phyloP scores from a whole-genome alignment of 1,140 invertebrate genomes.

The Telenomus remus region DNA sequence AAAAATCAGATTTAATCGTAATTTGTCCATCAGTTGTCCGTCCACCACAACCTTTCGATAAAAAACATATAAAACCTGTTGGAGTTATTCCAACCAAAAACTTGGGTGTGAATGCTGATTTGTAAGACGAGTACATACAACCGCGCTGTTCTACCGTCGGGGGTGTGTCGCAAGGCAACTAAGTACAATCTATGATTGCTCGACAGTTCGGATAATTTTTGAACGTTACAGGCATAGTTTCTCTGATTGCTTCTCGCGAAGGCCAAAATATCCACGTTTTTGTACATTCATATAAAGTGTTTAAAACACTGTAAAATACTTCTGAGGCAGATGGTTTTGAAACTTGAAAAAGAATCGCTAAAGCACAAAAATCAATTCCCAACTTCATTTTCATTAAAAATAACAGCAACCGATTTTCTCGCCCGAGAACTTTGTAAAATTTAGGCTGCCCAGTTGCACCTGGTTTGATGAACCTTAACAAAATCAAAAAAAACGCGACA shows the following conservation, averaged over 20 bases:
- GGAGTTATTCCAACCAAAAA: constrained; percentile 13
- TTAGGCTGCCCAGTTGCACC: neutral
- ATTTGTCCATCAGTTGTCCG: constrained; percentile 4
- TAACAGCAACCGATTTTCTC: constrained; percentile 4
- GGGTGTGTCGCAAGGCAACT: constrained; percentile 12
- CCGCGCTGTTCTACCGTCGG: constrained; percentile 7
- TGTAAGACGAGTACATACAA: constrained; percentile 15
- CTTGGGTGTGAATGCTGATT: constrained; percentile 9
- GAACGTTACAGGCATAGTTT: neutral
- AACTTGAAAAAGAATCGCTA: constrained; percentile 5
- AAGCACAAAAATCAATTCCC: constrained; percentile 2
- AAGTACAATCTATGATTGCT: neutral
- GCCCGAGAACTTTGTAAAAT: constrained; percentile 9
- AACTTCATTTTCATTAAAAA: constrained; percentile 22
- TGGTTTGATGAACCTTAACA: neutral
- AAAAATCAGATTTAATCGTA: constrained; percentile 14
- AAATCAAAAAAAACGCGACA: constrained; percentile 9
- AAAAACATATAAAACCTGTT: constrained; percentile 7
- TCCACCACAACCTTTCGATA: constrained; percentile 8
- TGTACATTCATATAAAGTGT: constrained; percentile 2
- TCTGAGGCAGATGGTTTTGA: neutral
- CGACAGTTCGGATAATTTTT: neutral
- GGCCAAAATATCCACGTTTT: constrained; percentile 16
- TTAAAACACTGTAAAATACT: constrained; percentile 3
- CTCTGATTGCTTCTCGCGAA: neutral